Percentiles rank a stretch among this genome's conserved stretches.
These are phyloP conservation scores for Petrocephalus schoutedeni DNA, from an alignment of 2,797 vertebrate genomes.

Conservation along the genomic window DNA sequence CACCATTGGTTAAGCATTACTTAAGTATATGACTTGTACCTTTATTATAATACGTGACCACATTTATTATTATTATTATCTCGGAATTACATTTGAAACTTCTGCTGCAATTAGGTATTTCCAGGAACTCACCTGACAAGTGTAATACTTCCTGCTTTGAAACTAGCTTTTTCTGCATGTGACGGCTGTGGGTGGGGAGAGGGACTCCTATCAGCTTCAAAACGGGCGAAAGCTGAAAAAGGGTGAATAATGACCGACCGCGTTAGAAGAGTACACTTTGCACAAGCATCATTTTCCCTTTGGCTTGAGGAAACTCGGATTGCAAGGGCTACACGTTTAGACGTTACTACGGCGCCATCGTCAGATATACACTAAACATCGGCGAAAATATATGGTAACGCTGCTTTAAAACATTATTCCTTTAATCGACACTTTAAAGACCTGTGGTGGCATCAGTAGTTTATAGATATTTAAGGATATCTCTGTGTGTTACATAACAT, in stretches of 20 bases:
- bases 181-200: neutral
- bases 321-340: neutral
- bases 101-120: neutral
- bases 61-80: neutral
- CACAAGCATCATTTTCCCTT: neutral
- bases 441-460: neutral
- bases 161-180: neutral
- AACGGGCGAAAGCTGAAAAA: neutral
- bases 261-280: neutral
- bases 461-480: neutral
- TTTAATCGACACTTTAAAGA: neutral
- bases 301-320: neutral
- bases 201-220: neutral
- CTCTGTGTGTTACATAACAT: neutral
- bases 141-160: neutral
- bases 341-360: neutral
- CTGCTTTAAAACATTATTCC: neutral
- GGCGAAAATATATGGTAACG: neutral
- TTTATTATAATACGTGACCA: neutral
- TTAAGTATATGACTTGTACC: neutral
- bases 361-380: neutral
- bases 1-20: neutral
- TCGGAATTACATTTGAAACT: neutral
- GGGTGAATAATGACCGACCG: neutral
- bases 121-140: neutral